Percentiles rank a stretch among this genome's conserved stretches.
phyloP scores from a whole-genome alignment of 1,140 invertebrate genomes.

The Aplysia californica region DNA sequence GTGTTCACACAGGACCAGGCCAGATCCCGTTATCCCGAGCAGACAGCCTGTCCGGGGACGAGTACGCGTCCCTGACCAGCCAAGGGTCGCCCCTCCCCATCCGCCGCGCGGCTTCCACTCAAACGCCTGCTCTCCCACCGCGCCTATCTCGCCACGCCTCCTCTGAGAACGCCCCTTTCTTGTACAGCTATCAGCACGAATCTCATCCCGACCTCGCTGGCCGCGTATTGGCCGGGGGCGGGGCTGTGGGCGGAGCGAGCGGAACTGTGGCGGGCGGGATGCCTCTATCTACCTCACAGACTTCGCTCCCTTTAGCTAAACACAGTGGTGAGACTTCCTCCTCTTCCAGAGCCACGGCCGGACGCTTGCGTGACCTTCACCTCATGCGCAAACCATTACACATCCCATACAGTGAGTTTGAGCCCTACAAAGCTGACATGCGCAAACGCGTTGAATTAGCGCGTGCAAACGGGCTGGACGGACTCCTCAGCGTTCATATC shows the following conservation, averaged over 20 bases:
- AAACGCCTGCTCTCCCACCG: conserved; percentile 73
- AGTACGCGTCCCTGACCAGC: conserved; percentile 69
- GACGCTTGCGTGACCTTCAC: conserved; percentile 59
- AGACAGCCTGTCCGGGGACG: conserved; percentile 89
- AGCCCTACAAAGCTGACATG: conserved; percentile 59
- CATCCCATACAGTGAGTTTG: conserved; percentile 64
- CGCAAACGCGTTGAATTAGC: conserved; percentile 52
- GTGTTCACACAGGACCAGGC: conserved; percentile 29
- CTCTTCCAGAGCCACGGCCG: conserved; percentile 33
- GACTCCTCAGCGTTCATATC: conserved; percentile 90
- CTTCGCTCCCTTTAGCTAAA: conserved; percentile 18
- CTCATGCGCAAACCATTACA: conserved; percentile 62
- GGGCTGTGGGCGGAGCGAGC: conserved; percentile 10
- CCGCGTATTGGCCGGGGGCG: conserved; percentile 18
- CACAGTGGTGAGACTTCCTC: neutral
- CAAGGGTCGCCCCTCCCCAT: conserved; percentile 52
- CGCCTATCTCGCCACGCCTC: conserved; percentile 69
- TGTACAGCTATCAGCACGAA: conserved; percentile 77
- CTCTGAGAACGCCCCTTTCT: conserved; percentile 46
- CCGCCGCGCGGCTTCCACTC: conserved; percentile 63
- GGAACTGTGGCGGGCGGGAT: conserved; percentile 33
- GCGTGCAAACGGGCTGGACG: conserved; percentile 78
- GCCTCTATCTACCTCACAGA: conserved; percentile 54
- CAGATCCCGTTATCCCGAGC: conserved; percentile 67
- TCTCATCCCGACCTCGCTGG: conserved; percentile 19